These are phyloP conservation scores for Condylura cristata DNA, from an alignment of 2,113 vertebrate species.

Conservation along the genomic window DNA sequence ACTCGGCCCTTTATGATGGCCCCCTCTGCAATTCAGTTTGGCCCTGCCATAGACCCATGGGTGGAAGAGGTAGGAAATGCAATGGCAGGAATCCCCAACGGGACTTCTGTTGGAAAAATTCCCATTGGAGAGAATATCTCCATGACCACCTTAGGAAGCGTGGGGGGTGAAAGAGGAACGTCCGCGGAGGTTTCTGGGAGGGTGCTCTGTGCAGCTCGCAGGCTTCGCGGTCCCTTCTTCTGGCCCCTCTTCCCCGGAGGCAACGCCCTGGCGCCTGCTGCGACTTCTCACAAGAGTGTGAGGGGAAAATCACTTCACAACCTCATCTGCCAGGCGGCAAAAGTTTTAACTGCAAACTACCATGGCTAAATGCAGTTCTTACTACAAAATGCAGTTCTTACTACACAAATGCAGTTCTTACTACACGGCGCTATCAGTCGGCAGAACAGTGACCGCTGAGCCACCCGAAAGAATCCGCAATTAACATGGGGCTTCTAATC, in stretches of 20 bases:
- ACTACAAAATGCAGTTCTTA: too few relatives aligned
- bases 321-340: background rate
- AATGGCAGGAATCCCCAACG: background rate
- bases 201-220: background rate
- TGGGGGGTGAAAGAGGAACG: background rate
- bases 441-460: constrained; percentile 39
- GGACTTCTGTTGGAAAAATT: background rate
- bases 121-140: background rate
- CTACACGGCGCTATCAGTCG: background rate
- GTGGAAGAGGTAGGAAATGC: background rate
- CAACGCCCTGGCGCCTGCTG: background rate
- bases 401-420: background rate
- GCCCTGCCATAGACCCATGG: background rate
- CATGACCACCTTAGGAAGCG: background rate
- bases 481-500: constrained; percentile 57
- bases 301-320: background rate
- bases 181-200: background rate
- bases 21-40: background rate
- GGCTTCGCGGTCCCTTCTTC: background rate
- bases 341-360: background rate
- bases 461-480: constrained; percentile 48
- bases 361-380: background rate
- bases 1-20: background rate
- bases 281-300: background rate
- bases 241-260: background rate